A percentile compares a stretch with the other conserved stretches of the same genome.
These are phyloP conservation scores for Schrankia costaestrigalis DNA, from an alignment of 2,888 invertebrate genomes.

Conservation along the genomic window DNA sequence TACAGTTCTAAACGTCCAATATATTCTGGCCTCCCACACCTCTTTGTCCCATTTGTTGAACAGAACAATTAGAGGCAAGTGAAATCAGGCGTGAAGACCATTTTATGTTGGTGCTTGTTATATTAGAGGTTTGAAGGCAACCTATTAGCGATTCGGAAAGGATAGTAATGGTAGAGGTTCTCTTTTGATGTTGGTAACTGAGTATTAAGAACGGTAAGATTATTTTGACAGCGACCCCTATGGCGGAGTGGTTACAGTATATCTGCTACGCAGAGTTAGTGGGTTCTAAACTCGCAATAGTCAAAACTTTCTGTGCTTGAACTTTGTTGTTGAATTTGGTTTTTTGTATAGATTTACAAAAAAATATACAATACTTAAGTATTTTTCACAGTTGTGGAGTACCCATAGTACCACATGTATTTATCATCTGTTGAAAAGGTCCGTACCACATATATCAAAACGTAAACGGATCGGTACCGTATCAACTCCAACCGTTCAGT, in stretches of 20 bases:
- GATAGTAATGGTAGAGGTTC: constrained; percentile 16
- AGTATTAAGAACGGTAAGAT: not conserved
- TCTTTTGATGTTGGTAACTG: constrained; percentile 7
- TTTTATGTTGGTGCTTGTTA: constrained; percentile 2
- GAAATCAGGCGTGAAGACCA: constrained; percentile 17
- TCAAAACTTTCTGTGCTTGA: not conserved
- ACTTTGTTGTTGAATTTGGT: too few species aligned
- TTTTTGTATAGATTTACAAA: too few species aligned
- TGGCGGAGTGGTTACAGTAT: not conserved
- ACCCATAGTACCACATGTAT: too few species aligned
- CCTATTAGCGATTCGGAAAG: constrained; percentile 19
- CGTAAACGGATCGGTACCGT: too few species aligned
- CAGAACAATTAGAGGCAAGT: constrained; percentile 9
- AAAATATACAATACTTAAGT: too few species aligned
- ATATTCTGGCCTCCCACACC: constrained; percentile 11
- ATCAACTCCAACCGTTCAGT: too few species aligned
- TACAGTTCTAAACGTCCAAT: constrained; percentile 4
- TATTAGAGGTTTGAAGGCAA: constrained; percentile 14
- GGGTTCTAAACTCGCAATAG: not conserved
- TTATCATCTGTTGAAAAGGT: too few species aligned
- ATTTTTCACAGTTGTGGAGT: too few species aligned
- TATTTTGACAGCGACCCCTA: not conserved
- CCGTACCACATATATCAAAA: too few species aligned
- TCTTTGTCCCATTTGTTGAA: constrained; percentile 11
- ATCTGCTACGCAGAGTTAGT: not conserved